Evolutionary conservation across 2,888 invertebrate species (phyloP).

Genomic region (Bombylius discolor): DNA sequence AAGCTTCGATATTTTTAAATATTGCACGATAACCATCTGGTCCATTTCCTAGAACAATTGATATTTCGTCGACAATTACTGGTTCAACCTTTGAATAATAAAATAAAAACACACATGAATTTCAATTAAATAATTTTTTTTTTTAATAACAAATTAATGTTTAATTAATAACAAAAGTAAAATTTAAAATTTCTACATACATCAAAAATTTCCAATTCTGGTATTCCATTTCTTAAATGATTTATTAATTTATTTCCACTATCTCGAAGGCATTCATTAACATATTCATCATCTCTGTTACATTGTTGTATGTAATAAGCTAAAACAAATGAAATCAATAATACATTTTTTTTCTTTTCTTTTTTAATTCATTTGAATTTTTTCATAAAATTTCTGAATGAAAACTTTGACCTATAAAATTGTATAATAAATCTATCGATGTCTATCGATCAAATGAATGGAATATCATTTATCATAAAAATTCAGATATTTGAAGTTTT

Average conservation of each 20-base stretch:
- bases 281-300: slow-evolving; percentile 51
- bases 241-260: slow-evolving; percentile 63
- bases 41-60: slow-evolving; percentile 64
- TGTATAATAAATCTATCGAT: too few species aligned
- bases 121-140: background rate
- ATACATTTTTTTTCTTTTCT: background rate
- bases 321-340: slow-evolving; percentile 21
- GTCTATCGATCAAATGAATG: too few species aligned
- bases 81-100: slow-evolving; percentile 50
- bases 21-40: slow-evolving; percentile 72
- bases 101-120: background rate
- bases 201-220: slow-evolving; percentile 55
- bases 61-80: slow-evolving; percentile 69
- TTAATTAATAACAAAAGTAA: too few species aligned
- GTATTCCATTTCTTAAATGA: slow-evolving; percentile 58
- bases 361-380: too few species aligned
- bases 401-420: too few species aligned
- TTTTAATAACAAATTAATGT: background rate
- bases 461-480: too few species aligned
- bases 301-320: slow-evolving; percentile 65
- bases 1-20: slow-evolving; percentile 67
- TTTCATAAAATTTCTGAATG: too few species aligned
- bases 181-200: slow-evolving; percentile 24
- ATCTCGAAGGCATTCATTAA: slow-evolving; percentile 59
- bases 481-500: too few species aligned